Evolutionary conservation across 2,797 vertebrate species (phyloP).

Genomic region (Lycodopsis pacificus): DNA sequence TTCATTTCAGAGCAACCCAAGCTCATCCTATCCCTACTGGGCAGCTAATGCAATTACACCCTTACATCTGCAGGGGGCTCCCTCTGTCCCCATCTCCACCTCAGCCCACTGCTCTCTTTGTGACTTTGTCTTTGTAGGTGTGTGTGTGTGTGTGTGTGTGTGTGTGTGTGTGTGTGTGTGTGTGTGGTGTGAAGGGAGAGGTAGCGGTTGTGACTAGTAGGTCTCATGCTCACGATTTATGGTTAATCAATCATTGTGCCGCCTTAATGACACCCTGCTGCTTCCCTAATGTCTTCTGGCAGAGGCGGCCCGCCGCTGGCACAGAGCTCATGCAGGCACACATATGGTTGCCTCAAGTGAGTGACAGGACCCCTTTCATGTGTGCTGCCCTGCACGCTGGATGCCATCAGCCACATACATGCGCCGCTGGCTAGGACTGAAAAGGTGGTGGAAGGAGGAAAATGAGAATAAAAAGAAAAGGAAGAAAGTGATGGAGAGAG

Average conservation of each 20-base stretch:
- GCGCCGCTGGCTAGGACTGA: conserved; percentile 65
- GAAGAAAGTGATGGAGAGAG: conserved; percentile 32
- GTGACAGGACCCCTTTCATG: conserved; percentile 86
- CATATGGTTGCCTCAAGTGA: conserved; percentile 87
- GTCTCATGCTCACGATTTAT: conserved; percentile 79
- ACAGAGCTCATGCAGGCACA: conserved; percentile 84
- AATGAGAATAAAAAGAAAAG: conserved; percentile 4
- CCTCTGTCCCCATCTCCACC: conserved; percentile 55
- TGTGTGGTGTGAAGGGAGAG: conserved; percentile 39
- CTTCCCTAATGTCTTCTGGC: conserved; percentile 89
- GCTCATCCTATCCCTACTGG: conserved; percentile 76
- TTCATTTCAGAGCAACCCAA: conserved; percentile 76
- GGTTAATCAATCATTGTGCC: conserved; percentile 88
- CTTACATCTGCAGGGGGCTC: conserved; percentile 84
- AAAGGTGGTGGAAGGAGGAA: conserved; percentile 32
- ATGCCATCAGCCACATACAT: conserved; percentile 80
- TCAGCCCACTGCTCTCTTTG: conserved; percentile 38
- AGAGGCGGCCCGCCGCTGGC: conserved; percentile 82
- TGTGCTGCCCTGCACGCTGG: conserved; percentile 73
- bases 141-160: conserved; percentile 19
- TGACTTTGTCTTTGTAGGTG: conserved; percentile 31
- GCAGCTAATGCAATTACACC: conserved; percentile 84
- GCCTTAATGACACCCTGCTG: conserved; percentile 87
- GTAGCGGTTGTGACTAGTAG: conserved; percentile 45
- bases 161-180: conserved; percentile 32